Evolutionary conservation across 1,140 invertebrate genomes (phyloP), one percentile per base, ranked within the genome.

Genomic region (Drosophila baimaii): DNA sequence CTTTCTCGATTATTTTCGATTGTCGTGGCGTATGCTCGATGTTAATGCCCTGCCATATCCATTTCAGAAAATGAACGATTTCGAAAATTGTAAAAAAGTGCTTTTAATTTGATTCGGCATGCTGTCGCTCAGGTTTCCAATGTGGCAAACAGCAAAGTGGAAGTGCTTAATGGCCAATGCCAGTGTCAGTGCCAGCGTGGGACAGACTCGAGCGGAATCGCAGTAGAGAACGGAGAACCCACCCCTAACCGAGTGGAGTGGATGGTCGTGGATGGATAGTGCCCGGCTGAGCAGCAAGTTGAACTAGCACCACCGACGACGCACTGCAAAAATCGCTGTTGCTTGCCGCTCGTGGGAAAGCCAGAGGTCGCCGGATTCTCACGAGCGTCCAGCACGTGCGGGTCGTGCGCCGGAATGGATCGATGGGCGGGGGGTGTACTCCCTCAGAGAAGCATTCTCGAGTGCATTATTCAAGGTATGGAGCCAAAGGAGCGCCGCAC

Each of bases 381-480:
- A 91, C 90, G 88, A 90, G 77, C 78, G 90, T 90, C 85, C 73
- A 54, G 64, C 90, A 91, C 90, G 90, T 91, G 90, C 90, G 77
- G 81, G 81, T 75, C 90, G 90, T 77, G 80, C 78, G 88, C 73
- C 81, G 43, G 49, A 51, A 77, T 59, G 65, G 57, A 80, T 57
- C 69, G 41, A 41, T 57, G 52, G 51, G 6, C 19, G 51, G 51
- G 64, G 49, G 6, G 25, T 52, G n/a, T 47, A 46, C 64, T 70
- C 65, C 47, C 64, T 19, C 51, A 86, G 54, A 56, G 13, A 57
- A 27, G 78, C 52, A 58, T 39, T 62, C 25, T 88, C 84, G 77
- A 88, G 83, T 89, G 84, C 84, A 89, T 89, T 84, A 88, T 83
- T 89, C 72, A 81, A 77, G 86, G 83, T 86, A 88, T 82, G 66